phyloP scores from a whole-genome alignment of 2,888 invertebrate genomes.

The Conops quadrifasciatus region DNA sequence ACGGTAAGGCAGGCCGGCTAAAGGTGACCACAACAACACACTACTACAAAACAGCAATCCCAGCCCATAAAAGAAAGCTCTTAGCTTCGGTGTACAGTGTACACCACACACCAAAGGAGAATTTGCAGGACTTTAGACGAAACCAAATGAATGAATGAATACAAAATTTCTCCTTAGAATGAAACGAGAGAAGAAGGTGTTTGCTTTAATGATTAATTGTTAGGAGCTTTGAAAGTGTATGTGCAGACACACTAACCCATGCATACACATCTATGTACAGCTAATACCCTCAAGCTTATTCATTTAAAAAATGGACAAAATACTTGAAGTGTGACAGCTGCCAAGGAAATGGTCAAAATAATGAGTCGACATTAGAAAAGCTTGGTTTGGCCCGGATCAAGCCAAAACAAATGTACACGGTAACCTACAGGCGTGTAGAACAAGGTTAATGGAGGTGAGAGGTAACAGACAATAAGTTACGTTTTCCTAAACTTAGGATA shows the following conservation, averaged over 20 bases:
- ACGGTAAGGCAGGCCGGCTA: conserved; percentile 22
- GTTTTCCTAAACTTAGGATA: not conserved
- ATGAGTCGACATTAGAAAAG: conserved; percentile 6
- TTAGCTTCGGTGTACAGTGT: too few relatives aligned
- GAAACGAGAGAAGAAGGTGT: conserved; percentile 29
- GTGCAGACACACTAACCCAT: conserved; percentile 17
- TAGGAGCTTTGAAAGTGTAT: conserved; percentile 29
- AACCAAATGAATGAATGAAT: not conserved
- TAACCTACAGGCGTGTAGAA: not conserved
- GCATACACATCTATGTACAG: conserved; percentile 24
- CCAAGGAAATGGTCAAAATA: not conserved
- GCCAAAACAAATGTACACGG: not conserved
- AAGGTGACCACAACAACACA: conserved; percentile 2
- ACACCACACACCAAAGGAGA: too few relatives aligned
- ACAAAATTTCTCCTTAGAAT: conserved; percentile 22
- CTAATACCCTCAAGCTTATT: not conserved
- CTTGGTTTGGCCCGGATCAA: not conserved
- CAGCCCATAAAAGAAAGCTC: too few relatives aligned
- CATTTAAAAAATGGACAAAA: not conserved
- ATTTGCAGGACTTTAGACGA: too few relatives aligned
- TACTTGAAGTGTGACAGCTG: not conserved
- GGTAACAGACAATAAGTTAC: not conserved
- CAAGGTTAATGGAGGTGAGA: not conserved
- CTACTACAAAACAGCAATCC: too few relatives aligned
- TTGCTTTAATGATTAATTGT: conserved; percentile 43